Conservation (phyloP, 2,797 vertebrate genomes). For the Sebastes nivosus region DNA sequence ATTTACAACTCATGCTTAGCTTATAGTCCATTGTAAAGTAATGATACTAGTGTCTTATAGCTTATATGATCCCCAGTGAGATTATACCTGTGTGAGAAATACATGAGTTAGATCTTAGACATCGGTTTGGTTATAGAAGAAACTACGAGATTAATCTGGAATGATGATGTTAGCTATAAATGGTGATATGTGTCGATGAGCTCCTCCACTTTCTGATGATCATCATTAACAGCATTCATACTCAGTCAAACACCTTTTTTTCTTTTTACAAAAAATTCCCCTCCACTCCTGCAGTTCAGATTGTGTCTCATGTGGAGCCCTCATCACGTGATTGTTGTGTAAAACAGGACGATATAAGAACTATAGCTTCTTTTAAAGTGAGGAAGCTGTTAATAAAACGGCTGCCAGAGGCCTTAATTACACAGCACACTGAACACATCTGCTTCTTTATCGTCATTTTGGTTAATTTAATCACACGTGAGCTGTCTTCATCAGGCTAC, state of each 20-base stretch:
- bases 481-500: not conserved
- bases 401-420: not conserved
- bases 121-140: conserved; percentile 4
- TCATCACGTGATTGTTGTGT: not conserved
- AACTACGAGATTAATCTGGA: conserved; percentile 9
- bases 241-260: conserved; percentile 13
- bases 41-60: not conserved
- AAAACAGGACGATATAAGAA: not conserved
- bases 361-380: not conserved
- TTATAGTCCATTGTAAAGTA: conserved; percentile 7
- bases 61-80: conserved; percentile 19
- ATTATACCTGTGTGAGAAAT: not conserved
- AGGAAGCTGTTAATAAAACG: not conserved
- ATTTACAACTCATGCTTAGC: conserved; percentile 10
- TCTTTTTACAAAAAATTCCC: conserved; percentile 12
- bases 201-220: conserved; percentile 9
- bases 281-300: conserved; percentile 60
- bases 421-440: not conserved
- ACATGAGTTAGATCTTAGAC: not conserved
- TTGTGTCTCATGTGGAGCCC: conserved; percentile 6
- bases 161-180: conserved; percentile 29
- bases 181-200: not conserved
- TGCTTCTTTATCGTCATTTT: not conserved
- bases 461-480: not conserved
- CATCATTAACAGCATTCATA: conserved; percentile 27